These are phyloP conservation scores for Xenotilapia flavipinnis DNA, from an alignment of 2,113 vertebrate genomes.

Conservation along the genomic window DNA sequence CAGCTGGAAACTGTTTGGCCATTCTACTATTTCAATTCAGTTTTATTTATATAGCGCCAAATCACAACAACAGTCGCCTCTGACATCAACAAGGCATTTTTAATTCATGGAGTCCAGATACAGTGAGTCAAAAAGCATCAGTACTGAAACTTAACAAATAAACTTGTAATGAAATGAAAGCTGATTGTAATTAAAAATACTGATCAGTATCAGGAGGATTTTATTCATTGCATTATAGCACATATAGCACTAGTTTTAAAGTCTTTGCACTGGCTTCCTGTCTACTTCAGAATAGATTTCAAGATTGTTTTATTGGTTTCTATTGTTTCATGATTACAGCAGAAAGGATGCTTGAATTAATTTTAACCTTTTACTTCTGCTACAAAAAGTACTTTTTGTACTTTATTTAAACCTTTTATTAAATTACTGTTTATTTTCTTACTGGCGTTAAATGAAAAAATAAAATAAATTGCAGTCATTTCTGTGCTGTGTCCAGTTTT, in stretches of 20 bases:
- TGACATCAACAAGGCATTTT: not conserved
- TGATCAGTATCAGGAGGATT: not conserved
- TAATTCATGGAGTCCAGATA: not conserved
- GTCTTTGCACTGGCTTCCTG: not conserved
- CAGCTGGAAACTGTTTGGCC: not conserved
- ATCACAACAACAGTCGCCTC: not conserved
- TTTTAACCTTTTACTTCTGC: not conserved
- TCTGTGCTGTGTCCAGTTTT: not conserved
- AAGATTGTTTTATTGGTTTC: not conserved
- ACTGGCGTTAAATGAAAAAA: fast-evolving
- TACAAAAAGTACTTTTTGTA: not conserved
- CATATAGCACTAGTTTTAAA: not conserved
- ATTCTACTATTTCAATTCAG: fast-evolving
- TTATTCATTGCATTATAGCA: not conserved
- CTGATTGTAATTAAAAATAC: not conserved
- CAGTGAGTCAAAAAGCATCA: not conserved
- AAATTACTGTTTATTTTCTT: fast-evolving
- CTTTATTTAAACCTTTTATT: not conserved
- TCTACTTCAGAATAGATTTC: not conserved
- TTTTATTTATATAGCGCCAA: fast-evolving
- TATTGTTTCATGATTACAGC: not conserved
- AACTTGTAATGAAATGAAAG: not conserved
- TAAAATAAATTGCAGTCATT: fast-evolving
- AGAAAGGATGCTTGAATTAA: not conserved
- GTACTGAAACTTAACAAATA: not conserved